A percentile compares a stretch with the other conserved stretches of the same genome.
These are phyloP conservation scores for Muscicapa comitata DNA, from an alignment of 2,797 vertebrate species.

Conservation along the genomic window DNA sequence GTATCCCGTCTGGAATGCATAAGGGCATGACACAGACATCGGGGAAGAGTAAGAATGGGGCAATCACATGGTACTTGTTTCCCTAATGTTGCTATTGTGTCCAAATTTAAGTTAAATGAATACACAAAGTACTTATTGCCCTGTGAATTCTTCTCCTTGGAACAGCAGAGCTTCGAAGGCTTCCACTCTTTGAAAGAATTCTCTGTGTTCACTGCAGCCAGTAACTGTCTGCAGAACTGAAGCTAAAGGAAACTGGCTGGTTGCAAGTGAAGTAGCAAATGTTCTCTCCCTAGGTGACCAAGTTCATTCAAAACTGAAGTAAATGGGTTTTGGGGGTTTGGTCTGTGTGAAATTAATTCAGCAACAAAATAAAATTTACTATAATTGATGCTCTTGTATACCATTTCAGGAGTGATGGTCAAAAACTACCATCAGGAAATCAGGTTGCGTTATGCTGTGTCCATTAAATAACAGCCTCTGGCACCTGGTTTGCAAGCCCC, in stretches of 20 bases:
- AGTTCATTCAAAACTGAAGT: neutral
- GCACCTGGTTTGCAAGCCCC: neutral
- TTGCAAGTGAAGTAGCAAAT: neutral
- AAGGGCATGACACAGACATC: accelerated
- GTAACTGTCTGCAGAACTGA: neutral
- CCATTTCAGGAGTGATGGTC: neutral
- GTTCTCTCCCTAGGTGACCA: neutral
- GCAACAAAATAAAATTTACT: neutral
- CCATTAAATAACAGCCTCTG: neutral
- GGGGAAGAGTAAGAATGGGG: neutral
- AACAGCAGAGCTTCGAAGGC: neutral
- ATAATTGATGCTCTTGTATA: neutral
- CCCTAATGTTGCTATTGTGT: neutral
- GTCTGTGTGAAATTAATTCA: neutral
- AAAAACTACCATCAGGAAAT: neutral
- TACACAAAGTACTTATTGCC: neutral
- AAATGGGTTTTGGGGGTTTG: neutral
- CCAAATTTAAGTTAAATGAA: neutral
- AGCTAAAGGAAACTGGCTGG: neutral
- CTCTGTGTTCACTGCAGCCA: neutral
- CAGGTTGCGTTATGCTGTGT: neutral
- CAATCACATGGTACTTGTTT: neutral
- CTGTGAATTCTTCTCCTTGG: neutral
- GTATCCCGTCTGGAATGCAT: neutral
- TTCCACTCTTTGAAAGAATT: neutral